Conservation (phyloP, 2,888 invertebrate species). For the Orchesella flavescens region DNA sequence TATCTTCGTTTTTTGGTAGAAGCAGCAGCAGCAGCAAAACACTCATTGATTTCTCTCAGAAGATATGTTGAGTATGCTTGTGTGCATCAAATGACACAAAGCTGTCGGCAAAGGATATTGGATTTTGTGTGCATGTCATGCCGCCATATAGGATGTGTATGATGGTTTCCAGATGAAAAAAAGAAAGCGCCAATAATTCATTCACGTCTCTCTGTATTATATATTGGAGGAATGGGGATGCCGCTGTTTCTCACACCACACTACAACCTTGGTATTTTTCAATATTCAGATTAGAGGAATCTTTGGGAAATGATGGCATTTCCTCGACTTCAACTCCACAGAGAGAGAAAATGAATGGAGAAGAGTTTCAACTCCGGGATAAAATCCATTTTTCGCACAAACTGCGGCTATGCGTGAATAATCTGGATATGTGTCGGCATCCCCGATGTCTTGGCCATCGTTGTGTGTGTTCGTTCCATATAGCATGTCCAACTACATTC, state of each 20-base stretch:
- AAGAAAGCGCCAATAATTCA: conserved; percentile 31
- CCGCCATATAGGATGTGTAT: neutral
- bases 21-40: neutral
- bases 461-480: too few species aligned
- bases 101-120: conserved; percentile 25
- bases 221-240: too few species aligned
- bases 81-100: conserved; percentile 15
- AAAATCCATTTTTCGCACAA: conserved; percentile 48
- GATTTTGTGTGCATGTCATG: neutral
- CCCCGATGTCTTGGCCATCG: neutral
- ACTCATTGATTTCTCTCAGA: neutral
- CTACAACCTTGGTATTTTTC: neutral
- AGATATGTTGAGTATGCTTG: neutral
- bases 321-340: neutral
- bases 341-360: conserved; percentile 12
- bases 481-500: neutral
- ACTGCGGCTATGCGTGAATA: conserved; percentile 48
- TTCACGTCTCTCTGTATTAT: neutral
- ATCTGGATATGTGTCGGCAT: conserved; percentile 18
- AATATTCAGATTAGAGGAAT: conserved; percentile 37
- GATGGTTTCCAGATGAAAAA: neutral
- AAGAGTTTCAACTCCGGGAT: neutral
- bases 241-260: neutral
- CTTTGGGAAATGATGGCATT: conserved; percentile 35
- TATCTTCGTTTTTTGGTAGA: too few species aligned